Evolutionary conservation across 1,140 invertebrate genomes (phyloP).

Genomic region (Diabrotica undecimpunctata): DNA sequence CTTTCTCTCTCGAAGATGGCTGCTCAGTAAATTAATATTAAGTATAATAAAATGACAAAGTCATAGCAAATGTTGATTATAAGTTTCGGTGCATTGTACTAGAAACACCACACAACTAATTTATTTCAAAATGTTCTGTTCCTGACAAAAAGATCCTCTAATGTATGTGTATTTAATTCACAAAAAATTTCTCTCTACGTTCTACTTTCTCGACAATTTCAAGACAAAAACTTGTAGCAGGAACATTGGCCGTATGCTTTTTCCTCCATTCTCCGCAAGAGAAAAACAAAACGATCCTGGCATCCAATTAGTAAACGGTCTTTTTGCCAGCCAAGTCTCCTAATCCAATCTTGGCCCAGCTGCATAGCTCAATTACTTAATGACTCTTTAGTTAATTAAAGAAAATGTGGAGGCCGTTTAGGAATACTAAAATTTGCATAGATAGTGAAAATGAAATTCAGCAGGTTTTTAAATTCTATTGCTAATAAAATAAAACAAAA

Average conservation of each 20-base stretch:
- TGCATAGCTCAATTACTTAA: slow-evolving; percentile 35
- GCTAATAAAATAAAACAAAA: no score
- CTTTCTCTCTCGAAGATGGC: no score
- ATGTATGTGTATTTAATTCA: no score
- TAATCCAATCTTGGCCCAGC: slow-evolving; percentile 27
- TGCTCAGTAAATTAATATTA: no score
- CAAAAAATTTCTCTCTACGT: no score
- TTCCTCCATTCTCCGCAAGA: neutral
- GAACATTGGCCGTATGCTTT: neutral
- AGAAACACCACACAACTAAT: no score
- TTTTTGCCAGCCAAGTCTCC: slow-evolving; percentile 15
- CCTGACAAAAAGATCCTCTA: no score
- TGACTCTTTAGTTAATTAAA: slow-evolving; percentile 38
- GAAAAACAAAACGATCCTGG: slow-evolving; percentile 12
- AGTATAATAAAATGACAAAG: no score
- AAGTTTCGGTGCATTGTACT: no score
- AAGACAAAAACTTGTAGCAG: neutral
- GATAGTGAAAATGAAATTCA: slow-evolving; percentile 12
- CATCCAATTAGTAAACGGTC: slow-evolving; percentile 23
- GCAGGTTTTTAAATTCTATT: neutral
- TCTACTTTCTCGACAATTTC: neutral
- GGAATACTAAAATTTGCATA: slow-evolving; percentile 34
- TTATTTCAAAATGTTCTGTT: no score
- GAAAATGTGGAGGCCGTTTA: slow-evolving; percentile 37
- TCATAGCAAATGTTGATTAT: no score